Percentiles rank a stretch among this genome's conserved stretches.
Conservation (phyloP, 2,888 invertebrate species). For the Sarcophaga variegata region DNA sequence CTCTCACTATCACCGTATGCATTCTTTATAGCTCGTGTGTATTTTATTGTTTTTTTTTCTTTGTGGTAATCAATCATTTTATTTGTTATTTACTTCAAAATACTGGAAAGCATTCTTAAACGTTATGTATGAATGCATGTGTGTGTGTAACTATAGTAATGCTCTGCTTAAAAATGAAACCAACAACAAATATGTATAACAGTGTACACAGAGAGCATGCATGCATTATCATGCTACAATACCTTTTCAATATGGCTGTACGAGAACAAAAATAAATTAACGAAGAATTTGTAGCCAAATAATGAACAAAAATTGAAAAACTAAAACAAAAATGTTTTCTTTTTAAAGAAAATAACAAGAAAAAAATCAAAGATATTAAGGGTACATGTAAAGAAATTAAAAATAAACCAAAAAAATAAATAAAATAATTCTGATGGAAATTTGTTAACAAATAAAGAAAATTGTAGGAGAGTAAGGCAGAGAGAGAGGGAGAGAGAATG, state of each 20-base stretch:
- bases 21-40: no score
- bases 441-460: background rate
- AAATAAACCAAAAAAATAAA: background rate
- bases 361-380: background rate
- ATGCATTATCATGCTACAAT: background rate
- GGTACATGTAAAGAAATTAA: background rate
- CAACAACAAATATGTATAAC: background rate
- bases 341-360: background rate
- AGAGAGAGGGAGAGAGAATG: background rate
- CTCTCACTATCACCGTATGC: no score
- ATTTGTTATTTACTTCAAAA: background rate
- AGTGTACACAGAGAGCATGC: background rate
- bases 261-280: background rate
- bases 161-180: background rate
- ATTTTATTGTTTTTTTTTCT: background rate
- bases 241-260: constrained; percentile 35
- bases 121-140: background rate
- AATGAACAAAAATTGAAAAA: constrained; percentile 14
- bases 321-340: constrained; percentile 4
- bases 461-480: background rate
- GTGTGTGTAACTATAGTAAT: no score
- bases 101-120: no score
- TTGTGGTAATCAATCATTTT: constrained; percentile 62
- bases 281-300: constrained; percentile 13
- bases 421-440: constrained; percentile 3